phyloP scores from a whole-genome alignment of 2,113 vertebrate species.

The Herpailurus yagouaroundi region DNA sequence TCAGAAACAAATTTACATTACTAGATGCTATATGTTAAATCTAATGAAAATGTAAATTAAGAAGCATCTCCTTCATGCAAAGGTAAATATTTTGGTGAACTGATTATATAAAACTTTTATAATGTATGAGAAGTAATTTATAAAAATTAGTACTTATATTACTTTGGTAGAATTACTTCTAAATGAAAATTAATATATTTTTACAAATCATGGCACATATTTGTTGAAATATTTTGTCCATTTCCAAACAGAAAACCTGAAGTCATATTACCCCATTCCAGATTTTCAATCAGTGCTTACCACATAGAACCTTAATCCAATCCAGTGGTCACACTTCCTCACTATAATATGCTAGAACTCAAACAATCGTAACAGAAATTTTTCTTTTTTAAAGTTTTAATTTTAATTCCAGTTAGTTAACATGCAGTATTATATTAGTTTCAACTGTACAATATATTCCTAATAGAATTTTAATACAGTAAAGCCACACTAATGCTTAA shows the following conservation, averaged over 20 bases:
- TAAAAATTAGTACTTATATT: not conserved
- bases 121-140: not conserved
- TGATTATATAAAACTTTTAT: not conserved
- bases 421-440: not conserved
- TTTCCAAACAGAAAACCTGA: not conserved
- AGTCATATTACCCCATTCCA: not conserved
- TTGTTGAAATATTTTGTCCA: not conserved
- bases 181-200: not conserved
- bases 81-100: not conserved
- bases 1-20: not conserved
- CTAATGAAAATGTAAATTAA: slow-evolving; percentile 43
- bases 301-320: not conserved
- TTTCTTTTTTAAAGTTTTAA: too few species aligned
- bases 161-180: not conserved
- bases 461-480: not conserved
- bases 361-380: not conserved
- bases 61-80: too few species aligned
- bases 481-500: slow-evolving; percentile 14
- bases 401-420: not conserved
- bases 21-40: not conserved
- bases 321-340: not conserved
- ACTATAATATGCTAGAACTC: not conserved
- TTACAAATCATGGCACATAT: slow-evolving; percentile 29
- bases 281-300: not conserved
- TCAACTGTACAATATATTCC: not conserved